Percentiles rank a stretch among this genome's conserved stretches.
These are phyloP conservation scores for Ophioderma brevispina DNA, from an alignment of 35 echinoderm and acorn worm species.

Conservation along the genomic window DNA sequence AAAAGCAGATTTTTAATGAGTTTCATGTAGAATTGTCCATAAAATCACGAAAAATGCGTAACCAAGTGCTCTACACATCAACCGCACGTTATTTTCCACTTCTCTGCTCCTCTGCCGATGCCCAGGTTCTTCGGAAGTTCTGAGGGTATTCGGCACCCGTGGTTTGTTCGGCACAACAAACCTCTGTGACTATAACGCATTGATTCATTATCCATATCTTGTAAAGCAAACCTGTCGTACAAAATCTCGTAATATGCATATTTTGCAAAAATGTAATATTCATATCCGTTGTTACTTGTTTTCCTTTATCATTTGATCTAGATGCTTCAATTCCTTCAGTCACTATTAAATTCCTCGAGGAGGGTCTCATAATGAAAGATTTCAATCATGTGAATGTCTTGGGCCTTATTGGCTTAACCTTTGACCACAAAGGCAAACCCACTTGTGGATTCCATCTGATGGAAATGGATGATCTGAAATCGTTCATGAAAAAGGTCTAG, in stretches of 20 bases:
- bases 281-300: background rate
- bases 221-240: background rate
- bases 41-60: no score
- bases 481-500: slow-evolving; percentile 19
- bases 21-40: no score
- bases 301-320: no score
- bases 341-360: slow-evolving; percentile 13
- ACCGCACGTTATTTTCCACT: no score
- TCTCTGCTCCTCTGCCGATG: no score
- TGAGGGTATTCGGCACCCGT: no score
- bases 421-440: slow-evolving; percentile 23
- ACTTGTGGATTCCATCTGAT: slow-evolving; percentile 11
- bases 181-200: background rate
- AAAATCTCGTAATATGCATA: background rate
- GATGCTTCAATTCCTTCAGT: background rate
- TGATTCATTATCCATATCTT: background rate
- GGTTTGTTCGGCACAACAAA: no score
- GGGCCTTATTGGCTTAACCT: slow-evolving; percentile 11
- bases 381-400: slow-evolving; percentile 28
- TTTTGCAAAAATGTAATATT: background rate
- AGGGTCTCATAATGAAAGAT: slow-evolving; percentile 30
- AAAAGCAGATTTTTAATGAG: no score
- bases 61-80: no score
- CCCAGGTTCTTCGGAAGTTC: no score
- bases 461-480: slow-evolving; percentile 22